These are phyloP conservation scores for Lethrus apterus DNA, from an alignment of 1,140 invertebrate genomes.

Conservation along the genomic window DNA sequence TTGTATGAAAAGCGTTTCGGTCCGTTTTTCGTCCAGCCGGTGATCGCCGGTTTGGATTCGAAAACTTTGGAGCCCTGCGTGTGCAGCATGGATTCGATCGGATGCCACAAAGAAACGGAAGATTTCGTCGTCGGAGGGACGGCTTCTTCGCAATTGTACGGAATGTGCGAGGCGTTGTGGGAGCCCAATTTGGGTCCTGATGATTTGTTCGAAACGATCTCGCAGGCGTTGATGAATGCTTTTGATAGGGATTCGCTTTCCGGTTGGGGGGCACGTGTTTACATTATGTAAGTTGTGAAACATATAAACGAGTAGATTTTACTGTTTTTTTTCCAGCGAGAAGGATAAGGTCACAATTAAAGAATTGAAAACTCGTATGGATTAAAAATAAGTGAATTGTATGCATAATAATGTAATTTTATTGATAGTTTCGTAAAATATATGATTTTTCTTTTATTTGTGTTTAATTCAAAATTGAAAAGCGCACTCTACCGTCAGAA, in stretches of 20 bases:
- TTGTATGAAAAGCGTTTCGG: constrained; percentile 96
- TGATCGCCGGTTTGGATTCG: constrained; percentile 90
- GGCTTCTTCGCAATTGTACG: constrained; percentile 87
- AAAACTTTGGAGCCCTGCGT: constrained; percentile 85
- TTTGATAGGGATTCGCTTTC: constrained; percentile 95
- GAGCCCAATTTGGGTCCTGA: constrained; percentile 85
- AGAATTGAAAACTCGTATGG: constrained; percentile 87
- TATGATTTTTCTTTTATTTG: too few relatives aligned
- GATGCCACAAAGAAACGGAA: constrained; percentile 77
- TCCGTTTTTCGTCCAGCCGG: constrained; percentile 94
- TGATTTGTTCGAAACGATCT: constrained; percentile 94
- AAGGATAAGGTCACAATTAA: constrained; percentile 89
- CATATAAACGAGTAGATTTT: constrained; percentile 9
- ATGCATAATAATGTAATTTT: too few relatives aligned
- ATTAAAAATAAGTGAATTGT: too few relatives aligned
- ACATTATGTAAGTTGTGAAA: constrained; percentile 74
- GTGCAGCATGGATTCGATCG: constrained; percentile 90
- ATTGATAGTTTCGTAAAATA: too few relatives aligned
- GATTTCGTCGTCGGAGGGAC: constrained; percentile 97
- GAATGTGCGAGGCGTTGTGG: constrained; percentile 97
- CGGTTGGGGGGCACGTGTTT: constrained; percentile 95
- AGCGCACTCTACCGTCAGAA: too few relatives aligned
- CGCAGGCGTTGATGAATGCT: constrained; percentile 92
- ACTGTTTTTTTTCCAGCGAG: constrained; percentile 56
- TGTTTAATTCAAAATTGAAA: too few relatives aligned